Base-by-base conservation (phyloP, 2,888 invertebrate genomes). In the Ceriagrion tenellum region DNA sequence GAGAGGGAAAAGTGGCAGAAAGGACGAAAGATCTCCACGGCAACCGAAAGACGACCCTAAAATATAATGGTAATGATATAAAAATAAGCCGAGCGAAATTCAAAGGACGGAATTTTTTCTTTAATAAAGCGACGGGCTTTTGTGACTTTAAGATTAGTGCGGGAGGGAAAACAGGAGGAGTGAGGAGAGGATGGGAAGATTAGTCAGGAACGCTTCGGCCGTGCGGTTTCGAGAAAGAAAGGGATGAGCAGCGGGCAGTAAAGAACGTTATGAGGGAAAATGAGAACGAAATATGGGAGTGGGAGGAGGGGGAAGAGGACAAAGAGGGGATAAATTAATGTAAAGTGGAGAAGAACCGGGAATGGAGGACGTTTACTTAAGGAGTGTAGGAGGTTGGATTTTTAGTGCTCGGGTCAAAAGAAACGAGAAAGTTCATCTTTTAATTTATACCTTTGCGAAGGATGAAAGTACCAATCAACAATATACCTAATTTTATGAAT, bases 121-220 rank as follows among this genome's bases (percentile, higher is more conserved):
- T 20, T 69, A n/a, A 69, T n/a, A n/a, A 69, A 69, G 69, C 69
- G 69, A 69, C 59, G 69, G 35, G 81, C 81, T 81, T 81, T 35
- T 81, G 81, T 35, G 81, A 81, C 81, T 81, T 81, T 30, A 35
- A 81, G 69, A 81, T 81, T 81, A 35, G 35, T 26, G 69, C 6
- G 35, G 35, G 35, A 81, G 35, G 81, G 12, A 35, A n/a, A 69
- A 35, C 35, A 81, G 35, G 81, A 81, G 12, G 2, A 35, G 81
- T 13, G 35, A 10, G 35, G 30, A 81, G n/a, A 0, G 30, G 3
- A 35, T 30, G 35, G 35, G 35, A 35, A 1, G 13, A 35, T 4
- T 4, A 3, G 81, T 12, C 1, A 26, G 10, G 35, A 35, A 35
- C 35, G 35, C 35, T n/a, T 69, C n/a, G 12, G 26, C 13, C 13